Percentiles rank a stretch among this genome's conserved stretches.
These are phyloP conservation scores for Caenorhabditis tropicalis DNA, from an alignment of 1,140 invertebrate species.

Conservation along the genomic window DNA sequence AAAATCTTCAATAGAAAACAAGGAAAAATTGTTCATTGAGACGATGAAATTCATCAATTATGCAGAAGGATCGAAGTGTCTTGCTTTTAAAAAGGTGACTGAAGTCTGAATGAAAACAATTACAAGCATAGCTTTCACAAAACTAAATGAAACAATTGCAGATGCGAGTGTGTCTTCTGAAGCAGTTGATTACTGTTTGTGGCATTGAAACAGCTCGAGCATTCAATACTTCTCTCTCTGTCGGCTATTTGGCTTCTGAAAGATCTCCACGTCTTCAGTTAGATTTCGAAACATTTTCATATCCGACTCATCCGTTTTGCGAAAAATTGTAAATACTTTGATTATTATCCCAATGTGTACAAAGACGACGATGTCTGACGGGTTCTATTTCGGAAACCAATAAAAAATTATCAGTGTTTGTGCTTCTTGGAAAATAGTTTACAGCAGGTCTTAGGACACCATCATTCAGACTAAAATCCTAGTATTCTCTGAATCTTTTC, in stretches of 20 bases:
- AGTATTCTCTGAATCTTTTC: no score
- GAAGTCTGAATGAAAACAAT: no score
- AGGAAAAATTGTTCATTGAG: neutral
- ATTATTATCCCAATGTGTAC: neutral
- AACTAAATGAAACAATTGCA: neutral
- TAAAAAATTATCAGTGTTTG: neutral
- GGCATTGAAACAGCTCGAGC: neutral
- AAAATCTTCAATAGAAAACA: neutral
- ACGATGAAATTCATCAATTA: conserved; percentile 35
- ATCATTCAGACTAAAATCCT: no score
- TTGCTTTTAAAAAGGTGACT: conserved; percentile 44
- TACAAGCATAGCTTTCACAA: neutral
- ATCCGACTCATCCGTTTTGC: conserved; percentile 30
- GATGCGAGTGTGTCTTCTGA: conserved; percentile 25
- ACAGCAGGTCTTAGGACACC: no score
- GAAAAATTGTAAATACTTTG: neutral
- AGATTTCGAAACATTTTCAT: conserved; percentile 34
- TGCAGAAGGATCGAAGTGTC: conserved; percentile 44
- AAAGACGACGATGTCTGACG: neutral
- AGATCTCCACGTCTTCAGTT: conserved; percentile 37
- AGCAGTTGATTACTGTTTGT: neutral
- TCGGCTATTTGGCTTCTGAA: conserved; percentile 45
- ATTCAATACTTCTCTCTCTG: neutral
- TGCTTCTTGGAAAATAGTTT: no score
- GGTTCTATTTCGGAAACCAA: neutral